Evolutionary conservation across 1,140 invertebrate species (phyloP), one percentile per base, ranked within the genome.

Genomic region (Araneus ventricosus): DNA sequence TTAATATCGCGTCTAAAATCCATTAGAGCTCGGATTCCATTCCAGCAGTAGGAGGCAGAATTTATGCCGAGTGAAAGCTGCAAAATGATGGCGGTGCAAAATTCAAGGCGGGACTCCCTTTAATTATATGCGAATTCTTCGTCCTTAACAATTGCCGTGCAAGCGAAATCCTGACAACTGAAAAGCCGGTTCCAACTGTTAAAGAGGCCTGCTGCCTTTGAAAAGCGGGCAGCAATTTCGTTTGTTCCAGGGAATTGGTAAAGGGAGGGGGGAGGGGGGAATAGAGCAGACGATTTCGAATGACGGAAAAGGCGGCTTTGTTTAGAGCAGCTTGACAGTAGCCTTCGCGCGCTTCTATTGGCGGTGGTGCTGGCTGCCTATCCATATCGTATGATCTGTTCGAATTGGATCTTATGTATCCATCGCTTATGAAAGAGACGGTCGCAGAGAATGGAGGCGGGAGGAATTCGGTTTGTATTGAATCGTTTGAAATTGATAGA

Each of bases 1-100:
- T 87, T 87, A 87, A 57, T 61, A 87, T 61, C 52, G 57, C 85
- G 85, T 87, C 57, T 37, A 87, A 87, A 87, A 87, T 61, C 85
- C 85, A 87, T 87, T 87, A 87, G 85, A 30, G 34, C 85, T 61
- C 22, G 80, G 45, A 84, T 84, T 84, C 80, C 41, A 85, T 85
- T 85, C 84, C 61, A 17, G 84, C 61, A 5, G 84, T 59, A 85
- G 34, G 75, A 80, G 45, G 75, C 34, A 80, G 67, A 75, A 75
- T 75, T 75, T 75, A 75, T 75, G 30, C 27, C 67, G 67, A 75
- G 27, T 30, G 84, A 24, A 39, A 34, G 41, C 45, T 52, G 30
- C 30, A 59, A 57, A 59, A 30, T 85, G 84, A 85, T 59, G 52
- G 52, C 41, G 52, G 84, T 87, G 57, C 85, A 87, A 61, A 87